phyloP scores from a whole-genome alignment of 2,797 vertebrate genomes.

The Gambelia wislizenii region DNA sequence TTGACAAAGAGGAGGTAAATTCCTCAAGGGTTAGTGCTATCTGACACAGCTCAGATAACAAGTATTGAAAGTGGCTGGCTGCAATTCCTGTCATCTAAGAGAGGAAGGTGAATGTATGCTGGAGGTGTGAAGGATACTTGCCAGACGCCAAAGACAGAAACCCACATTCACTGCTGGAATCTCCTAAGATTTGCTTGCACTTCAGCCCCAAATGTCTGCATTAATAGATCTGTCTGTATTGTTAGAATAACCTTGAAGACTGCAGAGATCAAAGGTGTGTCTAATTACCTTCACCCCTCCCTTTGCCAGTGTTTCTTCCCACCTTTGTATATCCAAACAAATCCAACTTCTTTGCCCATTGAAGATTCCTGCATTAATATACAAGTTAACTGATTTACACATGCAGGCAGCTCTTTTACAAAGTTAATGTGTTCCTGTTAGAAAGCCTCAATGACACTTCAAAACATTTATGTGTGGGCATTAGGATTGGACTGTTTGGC shows the following conservation, averaged over 20 bases:
- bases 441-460: neutral
- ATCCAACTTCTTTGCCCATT: neutral
- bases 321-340: neutral
- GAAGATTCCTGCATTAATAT: neutral
- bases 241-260: neutral
- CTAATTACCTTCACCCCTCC: neutral
- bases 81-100: slow-evolving; percentile 40
- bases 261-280: neutral
- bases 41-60: slow-evolving; percentile 65
- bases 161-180: neutral
- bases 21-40: slow-evolving; percentile 66
- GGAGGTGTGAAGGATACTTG: neutral
- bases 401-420: neutral
- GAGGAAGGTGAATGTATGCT: slow-evolving; percentile 43
- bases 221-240: neutral
- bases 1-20: slow-evolving; percentile 67
- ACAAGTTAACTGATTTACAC: neutral
- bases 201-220: neutral
- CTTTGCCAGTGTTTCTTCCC: neutral
- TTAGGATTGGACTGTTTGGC: neutral
- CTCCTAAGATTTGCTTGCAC: neutral
- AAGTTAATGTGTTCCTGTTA: neutral
- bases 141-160: neutral
- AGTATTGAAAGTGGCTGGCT: slow-evolving; percentile 48
- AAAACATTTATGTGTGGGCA: neutral